Conservation (phyloP, 2,113 vertebrate genomes). For the Aix galericulata region DNA sequence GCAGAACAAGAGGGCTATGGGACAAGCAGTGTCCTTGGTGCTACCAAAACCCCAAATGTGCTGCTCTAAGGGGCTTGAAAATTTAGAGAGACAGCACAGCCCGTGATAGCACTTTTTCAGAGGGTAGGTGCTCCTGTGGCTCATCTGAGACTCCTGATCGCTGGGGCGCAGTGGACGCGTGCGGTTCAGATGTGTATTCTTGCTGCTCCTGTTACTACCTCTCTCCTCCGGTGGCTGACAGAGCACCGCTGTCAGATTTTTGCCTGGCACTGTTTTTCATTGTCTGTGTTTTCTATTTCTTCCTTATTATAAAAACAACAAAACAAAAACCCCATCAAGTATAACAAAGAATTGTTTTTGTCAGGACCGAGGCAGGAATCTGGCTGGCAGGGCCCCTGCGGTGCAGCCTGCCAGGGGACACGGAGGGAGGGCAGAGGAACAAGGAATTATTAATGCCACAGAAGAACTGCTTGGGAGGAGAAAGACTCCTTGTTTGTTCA, state of each 20-base stretch:
- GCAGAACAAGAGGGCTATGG: background rate
- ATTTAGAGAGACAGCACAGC: background rate
- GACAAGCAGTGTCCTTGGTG: background rate
- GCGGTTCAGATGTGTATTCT: background rate
- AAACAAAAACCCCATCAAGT: background rate
- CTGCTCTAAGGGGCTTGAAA: background rate
- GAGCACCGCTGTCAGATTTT: background rate
- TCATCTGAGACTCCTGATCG: background rate
- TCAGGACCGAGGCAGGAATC: background rate
- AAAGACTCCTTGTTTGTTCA: background rate
- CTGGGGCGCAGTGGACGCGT: background rate
- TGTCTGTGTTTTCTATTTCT: conserved; percentile 3
- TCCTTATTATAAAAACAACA: conserved; percentile 20
- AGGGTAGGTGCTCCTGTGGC: too few relatives aligned
- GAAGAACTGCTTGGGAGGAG: background rate
- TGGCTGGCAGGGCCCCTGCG: background rate
- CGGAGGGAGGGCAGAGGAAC: background rate
- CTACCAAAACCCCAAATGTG: background rate
- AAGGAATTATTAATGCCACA: background rate
- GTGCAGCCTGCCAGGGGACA: background rate
- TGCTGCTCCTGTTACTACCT: background rate
- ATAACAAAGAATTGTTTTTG: background rate
- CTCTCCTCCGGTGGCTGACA: background rate
- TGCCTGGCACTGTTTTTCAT: background rate
- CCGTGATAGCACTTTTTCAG: background rate